Evolutionary conservation across 2,113 vertebrate species (phyloP).

Genomic region (Tursiops truncatus): DNA sequence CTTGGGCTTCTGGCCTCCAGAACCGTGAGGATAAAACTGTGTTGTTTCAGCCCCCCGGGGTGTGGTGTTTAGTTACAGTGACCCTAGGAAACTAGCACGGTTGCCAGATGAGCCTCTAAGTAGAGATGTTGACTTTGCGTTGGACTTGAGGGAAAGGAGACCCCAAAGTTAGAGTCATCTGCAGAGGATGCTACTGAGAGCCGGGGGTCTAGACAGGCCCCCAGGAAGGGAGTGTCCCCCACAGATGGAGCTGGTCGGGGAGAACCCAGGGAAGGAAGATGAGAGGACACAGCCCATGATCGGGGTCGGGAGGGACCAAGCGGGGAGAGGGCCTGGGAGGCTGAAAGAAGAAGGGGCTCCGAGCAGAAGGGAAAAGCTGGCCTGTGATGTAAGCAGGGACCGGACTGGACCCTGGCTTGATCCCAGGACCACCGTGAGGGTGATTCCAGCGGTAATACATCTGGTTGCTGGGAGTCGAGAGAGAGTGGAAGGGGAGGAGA

Average conservation of each 20-base stretch:
- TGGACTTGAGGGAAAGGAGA: not conserved
- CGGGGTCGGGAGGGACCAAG: not conserved
- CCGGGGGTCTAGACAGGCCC: fast-evolving
- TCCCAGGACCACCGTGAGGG: fast-evolving
- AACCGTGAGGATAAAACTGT: not conserved
- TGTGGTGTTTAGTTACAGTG: fast-evolving
- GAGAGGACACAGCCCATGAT: not conserved
- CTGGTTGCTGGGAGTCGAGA: not conserved
- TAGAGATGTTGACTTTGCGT: not conserved
- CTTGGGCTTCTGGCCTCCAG: not conserved
- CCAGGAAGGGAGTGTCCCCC: fast-evolving
- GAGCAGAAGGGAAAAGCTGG: not conserved
- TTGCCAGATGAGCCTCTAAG: not conserved
- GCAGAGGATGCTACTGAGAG: not conserved
- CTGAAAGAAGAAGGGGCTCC: not conserved
- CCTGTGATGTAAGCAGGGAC: not conserved
- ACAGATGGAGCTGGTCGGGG: fast-evolving
- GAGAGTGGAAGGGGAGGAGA: not conserved
- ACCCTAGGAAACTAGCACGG: fast-evolving
- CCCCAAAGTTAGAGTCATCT: not conserved
- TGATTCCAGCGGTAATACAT: not conserved
- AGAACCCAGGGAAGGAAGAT: not conserved
- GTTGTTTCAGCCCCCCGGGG: not conserved
- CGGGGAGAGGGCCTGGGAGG: not conserved
- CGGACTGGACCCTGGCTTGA: not conserved